Conservation (phyloP, 2,113 vertebrate species). For the Recurvirostra avosetta region DNA sequence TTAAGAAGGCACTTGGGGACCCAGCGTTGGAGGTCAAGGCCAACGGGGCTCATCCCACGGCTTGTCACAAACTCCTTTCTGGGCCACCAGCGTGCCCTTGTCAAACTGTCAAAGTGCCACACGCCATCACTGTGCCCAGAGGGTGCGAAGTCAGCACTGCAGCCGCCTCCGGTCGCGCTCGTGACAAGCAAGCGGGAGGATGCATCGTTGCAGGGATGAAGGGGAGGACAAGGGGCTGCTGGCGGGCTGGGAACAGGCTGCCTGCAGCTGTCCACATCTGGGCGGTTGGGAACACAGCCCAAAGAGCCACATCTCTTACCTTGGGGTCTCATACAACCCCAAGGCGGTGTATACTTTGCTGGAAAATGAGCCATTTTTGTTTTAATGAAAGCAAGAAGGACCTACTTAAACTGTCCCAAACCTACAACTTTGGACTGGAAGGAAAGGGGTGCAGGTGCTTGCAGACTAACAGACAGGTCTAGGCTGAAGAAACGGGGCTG, state of each 20-base stretch:
- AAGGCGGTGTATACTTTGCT: background rate
- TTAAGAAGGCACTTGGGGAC: background rate
- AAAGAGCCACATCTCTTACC: too few relatives aligned
- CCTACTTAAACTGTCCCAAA: background rate
- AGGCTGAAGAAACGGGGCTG: background rate
- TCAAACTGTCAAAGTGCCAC: background rate
- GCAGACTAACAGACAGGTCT: background rate
- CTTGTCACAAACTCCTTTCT: background rate
- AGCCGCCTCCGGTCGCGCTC: accelerated
- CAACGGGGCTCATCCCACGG: background rate
- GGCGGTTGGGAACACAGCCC: background rate
- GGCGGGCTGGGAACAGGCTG: background rate
- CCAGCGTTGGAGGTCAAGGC: background rate
- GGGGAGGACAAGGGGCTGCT: background rate
- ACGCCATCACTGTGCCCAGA: background rate
- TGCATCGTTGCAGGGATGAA: background rate
- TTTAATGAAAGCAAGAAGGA: background rate
- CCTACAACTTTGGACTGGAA: background rate
- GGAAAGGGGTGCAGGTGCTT: background rate
- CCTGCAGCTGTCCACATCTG: background rate
- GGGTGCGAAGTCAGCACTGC: background rate
- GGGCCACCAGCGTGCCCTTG: background rate
- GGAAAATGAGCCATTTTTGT: accelerated
- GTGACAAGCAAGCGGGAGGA: background rate
- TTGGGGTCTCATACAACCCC: too few relatives aligned